Evolutionary conservation across 1,140 invertebrate genomes (phyloP).

Genomic region (Halotydeus destructor): DNA sequence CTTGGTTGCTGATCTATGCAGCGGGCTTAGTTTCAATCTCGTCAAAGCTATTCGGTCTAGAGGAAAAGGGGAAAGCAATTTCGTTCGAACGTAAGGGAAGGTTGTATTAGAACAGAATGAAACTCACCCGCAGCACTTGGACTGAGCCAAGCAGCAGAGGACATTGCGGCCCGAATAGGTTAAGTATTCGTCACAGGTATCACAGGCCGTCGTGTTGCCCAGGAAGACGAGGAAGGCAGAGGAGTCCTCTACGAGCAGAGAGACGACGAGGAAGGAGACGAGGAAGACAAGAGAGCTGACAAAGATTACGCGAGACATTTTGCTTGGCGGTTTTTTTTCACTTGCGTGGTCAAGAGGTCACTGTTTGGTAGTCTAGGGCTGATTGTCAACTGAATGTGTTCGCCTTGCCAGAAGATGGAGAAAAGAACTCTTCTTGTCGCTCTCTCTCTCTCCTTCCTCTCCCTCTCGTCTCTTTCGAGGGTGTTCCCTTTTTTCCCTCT

Average conservation of each 20-base stretch:
- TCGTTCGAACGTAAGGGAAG: neutral
- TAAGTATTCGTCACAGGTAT: conserved; percentile 7
- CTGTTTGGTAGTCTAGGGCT: no score
- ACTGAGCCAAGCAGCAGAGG: conserved; percentile 6
- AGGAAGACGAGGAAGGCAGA: neutral
- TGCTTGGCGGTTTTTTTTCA: neutral
- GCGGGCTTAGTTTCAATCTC: no score
- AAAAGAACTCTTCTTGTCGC: no score
- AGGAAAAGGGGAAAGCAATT: no score
- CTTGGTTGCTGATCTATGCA: no score
- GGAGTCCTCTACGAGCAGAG: neutral
- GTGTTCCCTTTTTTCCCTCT: no score
- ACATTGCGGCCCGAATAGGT: conserved; percentile 9
- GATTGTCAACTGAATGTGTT: no score
- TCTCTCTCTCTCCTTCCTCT: no score
- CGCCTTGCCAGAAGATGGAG: no score
- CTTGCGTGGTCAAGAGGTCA: no score
- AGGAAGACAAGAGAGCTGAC: neutral
- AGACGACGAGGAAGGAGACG: neutral
- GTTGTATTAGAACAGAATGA: neutral
- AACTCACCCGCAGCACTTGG: conserved; percentile 7
- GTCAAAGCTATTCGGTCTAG: no score
- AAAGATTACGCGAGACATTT: neutral
- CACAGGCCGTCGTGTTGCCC: conserved; percentile 8
- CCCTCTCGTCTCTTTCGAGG: no score